Evolutionary conservation across 2,113 vertebrate species (phyloP).

Genomic region (Mesoclemmys tuberculata): DNA sequence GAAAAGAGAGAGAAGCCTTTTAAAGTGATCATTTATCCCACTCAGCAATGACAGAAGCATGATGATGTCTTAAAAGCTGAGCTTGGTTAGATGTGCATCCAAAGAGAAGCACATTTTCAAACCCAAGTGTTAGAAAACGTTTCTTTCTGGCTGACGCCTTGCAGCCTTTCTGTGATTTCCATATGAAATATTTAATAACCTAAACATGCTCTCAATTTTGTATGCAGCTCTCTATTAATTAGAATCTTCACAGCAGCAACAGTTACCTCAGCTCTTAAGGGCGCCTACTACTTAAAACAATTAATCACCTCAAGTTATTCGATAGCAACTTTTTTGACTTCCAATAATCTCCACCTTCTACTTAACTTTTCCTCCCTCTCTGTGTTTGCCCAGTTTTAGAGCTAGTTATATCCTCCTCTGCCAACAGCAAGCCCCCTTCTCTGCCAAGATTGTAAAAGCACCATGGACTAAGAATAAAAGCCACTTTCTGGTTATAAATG

Average conservation of each 20-base stretch:
- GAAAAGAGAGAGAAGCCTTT: neutral
- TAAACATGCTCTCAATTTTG: constrained; percentile 16
- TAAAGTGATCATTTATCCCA: fast-evolving
- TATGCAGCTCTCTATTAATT: constrained; percentile 37
- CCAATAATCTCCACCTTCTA: neutral
- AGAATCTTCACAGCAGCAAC: constrained; percentile 27
- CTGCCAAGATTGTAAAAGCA: neutral
- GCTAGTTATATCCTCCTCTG: neutral
- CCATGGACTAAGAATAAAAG: fast-evolving
- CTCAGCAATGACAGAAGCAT: neutral
- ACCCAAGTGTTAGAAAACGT: neutral
- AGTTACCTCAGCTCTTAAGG: constrained; percentile 25
- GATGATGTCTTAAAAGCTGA: fast-evolving
- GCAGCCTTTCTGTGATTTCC: neutral
- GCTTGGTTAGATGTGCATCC: neutral
- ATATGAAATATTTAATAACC: constrained; percentile 42
- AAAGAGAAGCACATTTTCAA: neutral
- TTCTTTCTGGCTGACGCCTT: neutral
- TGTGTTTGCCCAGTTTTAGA: neutral
- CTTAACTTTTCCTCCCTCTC: constrained; percentile 6
- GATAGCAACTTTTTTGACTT: neutral
- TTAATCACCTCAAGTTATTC: neutral
- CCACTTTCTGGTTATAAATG: neutral
- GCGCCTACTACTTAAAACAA: constrained; percentile 26
- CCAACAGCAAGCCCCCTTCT: fast-evolving